Base-by-base conservation (phyloP, 1,140 invertebrate species). In the Drosophila sturtevanti region DNA sequence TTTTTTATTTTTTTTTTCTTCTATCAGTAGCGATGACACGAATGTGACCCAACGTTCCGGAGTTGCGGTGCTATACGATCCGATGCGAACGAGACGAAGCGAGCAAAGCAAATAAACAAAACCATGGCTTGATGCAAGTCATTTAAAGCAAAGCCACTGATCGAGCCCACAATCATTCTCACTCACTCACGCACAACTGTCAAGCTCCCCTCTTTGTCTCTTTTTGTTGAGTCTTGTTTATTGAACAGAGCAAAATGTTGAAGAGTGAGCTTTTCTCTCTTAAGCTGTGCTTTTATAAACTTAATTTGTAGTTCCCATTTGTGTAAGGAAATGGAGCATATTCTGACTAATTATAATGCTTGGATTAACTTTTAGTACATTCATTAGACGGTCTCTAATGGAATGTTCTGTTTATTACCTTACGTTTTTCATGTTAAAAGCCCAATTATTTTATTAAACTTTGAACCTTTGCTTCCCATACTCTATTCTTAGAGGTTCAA, bases 71-170 rank as follows among this genome's bases (percentile, higher is more conserved):
- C 41, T 35, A 60, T 67, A 14, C 73, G 73, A 81, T 77, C 72
- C 67, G 77, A 54, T 54, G 62, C 75, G 54, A 64, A 55, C 65
- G 68, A 79, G 68, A 55, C 65, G 68, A 89, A 65, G 48, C 58
- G 76, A 62, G 66, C 66, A 82, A 66, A 77, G 72, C 63, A 86
- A 86, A 87, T 86, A 89, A 86, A 72, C 65, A 63, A 31, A 37
- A 21, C n/a, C 18, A 1, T 21, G 54, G 35, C 66, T 52, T 51
- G 68, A 59, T 41, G 21, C 48, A 52, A 56, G 66, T 54, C 67
- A 87, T 82, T 87, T 86, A 82, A 86, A 79, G 82, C 82, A 31
- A 31, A 31, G 27, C 27, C 27, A 31, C 27, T 1, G 27, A 31
- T 31, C 0, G 27, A 7, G 27, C 27, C 27, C 27, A 31, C 27